Evolutionary conservation across 2,113 vertebrate genomes (phyloP), one percentile per base, ranked within the genome.

Genomic region (Podocnemis expansa): DNA sequence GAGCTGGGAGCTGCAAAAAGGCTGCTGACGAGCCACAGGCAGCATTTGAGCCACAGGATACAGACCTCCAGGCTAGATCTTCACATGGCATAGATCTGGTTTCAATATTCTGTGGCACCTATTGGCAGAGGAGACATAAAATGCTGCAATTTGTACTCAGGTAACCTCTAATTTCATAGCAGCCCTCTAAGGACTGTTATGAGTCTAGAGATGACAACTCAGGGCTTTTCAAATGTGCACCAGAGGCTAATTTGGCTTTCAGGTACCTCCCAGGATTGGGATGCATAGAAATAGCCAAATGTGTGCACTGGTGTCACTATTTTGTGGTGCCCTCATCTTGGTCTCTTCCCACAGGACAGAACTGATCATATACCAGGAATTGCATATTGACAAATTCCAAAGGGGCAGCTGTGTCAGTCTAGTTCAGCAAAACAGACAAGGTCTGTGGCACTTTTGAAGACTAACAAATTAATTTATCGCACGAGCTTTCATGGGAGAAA

Each of bases 171-270:
- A 75, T 5, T 82, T 29, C 49, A 29, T 10, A 86, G 16, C 1
- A 51, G 43, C 52, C 91, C 70, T 13, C 82, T 87, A 51, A 56
- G 60, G 85, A 80, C 22, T 47, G 19, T 51, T 14, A 51, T 51
- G 7, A 49, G 47, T 19, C 55, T 60, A 70, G 3, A 84, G 75
- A 85, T 88, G 75, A 84, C 89, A 73, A 5, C 16, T 60, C 1
- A 1, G 0, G 16, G 4, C 70, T 82, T 58, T 4, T 31, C 25
- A 45, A 10, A 70, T n/a, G 70, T 5, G 43, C 78, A 58, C 0
- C 19, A 2, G 45, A 21, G 31, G 0, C 0, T 5, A 76, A 73
- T n/a, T 31, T 51, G 75, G 21, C 17, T 13, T 6, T 8, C 45
- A 58, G 25, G 2, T 87, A 78, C 70, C 60, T 10, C 49, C 67